Conservation (phyloP, 2,888 invertebrate genomes). For the Lasioglossum morio region DNA sequence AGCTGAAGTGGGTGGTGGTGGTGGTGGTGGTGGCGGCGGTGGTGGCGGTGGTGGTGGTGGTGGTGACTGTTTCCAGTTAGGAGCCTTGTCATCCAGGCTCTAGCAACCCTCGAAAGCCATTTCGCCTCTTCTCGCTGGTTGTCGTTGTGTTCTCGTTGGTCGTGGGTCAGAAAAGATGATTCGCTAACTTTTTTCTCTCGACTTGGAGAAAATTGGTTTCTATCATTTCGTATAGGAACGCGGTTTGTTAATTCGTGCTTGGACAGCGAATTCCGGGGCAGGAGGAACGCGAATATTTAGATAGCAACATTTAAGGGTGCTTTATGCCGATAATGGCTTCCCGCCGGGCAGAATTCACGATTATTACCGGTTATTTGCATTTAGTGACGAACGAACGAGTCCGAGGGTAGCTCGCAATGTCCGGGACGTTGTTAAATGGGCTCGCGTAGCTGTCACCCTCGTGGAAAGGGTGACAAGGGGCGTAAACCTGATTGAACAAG, state of each 20-base stretch:
- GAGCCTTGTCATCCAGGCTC: slow-evolving; percentile 56
- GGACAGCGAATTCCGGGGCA: slow-evolving; percentile 2
- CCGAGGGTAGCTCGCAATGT: background rate
- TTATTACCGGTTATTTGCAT: background rate
- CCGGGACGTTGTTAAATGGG: slow-evolving; percentile 5
- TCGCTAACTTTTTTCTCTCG: slow-evolving; percentile 26
- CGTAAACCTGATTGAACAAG: slow-evolving; percentile 58
- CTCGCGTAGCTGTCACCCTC: background rate
- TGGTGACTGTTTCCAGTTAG: slow-evolving; percentile 57
- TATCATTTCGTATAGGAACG: background rate
- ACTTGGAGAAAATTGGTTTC: slow-evolving; percentile 18
- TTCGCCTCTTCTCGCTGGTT: slow-evolving; percentile 9
- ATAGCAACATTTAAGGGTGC: background rate
- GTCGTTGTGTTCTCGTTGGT: background rate
- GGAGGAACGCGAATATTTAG: background rate
- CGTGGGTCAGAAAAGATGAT: slow-evolving; percentile 5
- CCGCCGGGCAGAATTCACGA: background rate
- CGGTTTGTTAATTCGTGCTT: background rate
- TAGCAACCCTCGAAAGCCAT: slow-evolving; percentile 44
- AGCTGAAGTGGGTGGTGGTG: slow-evolving; percentile 18
- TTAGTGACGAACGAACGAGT: background rate
- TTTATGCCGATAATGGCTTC: background rate
- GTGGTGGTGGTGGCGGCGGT: background rate
- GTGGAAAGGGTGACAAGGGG: slow-evolving; percentile 34
- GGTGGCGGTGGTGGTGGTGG: background rate